Conservation (phyloP, 2,888 invertebrate genomes). For the Carabus problematicus region DNA sequence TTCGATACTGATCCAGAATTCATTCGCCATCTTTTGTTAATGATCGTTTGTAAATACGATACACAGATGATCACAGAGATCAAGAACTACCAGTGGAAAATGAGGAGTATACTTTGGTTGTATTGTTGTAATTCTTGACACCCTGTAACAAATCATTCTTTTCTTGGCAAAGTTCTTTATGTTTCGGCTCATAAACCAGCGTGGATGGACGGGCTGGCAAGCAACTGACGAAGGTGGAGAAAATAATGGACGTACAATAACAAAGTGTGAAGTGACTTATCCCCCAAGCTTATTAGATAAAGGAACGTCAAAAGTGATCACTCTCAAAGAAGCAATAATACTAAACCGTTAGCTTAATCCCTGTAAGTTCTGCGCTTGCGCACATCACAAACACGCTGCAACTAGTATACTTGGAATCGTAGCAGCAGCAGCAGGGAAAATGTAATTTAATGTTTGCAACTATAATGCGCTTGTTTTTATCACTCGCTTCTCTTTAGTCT, state of each 20-base stretch:
- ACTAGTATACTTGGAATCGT: background rate
- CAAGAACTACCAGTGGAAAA: slow-evolving; percentile 3
- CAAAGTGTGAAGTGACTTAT: slow-evolving; percentile 23
- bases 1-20: too few relatives aligned
- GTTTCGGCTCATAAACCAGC: slow-evolving; percentile 18
- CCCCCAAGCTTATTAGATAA: slow-evolving; percentile 19
- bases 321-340: slow-evolving; percentile 21
- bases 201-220: too few relatives aligned
- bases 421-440: background rate
- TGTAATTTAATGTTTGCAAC: slow-evolving; percentile 25
- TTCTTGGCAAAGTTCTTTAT: slow-evolving; percentile 19
- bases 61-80: background rate
- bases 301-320: slow-evolving; percentile 23
- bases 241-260: slow-evolving; percentile 21
- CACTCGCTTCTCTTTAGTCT: slow-evolving; percentile 1
- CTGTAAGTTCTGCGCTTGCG: background rate
- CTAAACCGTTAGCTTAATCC: slow-evolving; percentile 23
- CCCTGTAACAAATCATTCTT: slow-evolving; percentile 21
- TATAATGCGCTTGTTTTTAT: slow-evolving; percentile 25
- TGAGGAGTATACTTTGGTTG: background rate
- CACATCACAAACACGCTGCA: background rate
- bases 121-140: slow-evolving; percentile 22
- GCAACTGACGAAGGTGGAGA: too few relatives aligned
- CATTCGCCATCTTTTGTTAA: too few relatives aligned
- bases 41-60: background rate